Conservation (phyloP, 2,113 vertebrate species). For the Hypanus sabinus region DNA sequence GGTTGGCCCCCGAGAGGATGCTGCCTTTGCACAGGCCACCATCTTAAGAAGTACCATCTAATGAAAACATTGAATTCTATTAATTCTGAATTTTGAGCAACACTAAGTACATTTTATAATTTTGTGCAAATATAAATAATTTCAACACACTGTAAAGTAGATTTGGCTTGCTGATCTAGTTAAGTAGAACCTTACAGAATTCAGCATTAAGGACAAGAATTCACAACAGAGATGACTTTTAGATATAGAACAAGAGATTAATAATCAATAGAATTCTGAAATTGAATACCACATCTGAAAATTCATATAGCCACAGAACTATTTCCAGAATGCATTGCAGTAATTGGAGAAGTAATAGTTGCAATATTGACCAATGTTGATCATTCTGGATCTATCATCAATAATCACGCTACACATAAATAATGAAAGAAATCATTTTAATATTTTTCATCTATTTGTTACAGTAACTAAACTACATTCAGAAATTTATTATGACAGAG, state of each 20-base stretch:
- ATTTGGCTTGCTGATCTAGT: neutral
- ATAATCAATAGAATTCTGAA: neutral
- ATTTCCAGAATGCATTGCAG: neutral
- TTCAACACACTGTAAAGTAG: neutral
- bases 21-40: no score
- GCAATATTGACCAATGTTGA: neutral
- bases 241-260: neutral
- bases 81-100: neutral
- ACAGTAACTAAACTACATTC: neutral
- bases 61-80: neutral
- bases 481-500: neutral
- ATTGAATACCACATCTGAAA: neutral
- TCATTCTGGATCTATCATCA: neutral
- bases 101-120: neutral
- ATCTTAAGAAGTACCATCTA: neutral
- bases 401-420: neutral
- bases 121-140: neutral
- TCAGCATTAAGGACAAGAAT: no score
- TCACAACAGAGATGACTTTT: neutral
- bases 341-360: constrained; percentile 7
- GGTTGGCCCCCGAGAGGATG: no score
- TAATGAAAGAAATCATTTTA: neutral
- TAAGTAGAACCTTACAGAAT: neutral
- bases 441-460: neutral
- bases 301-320: neutral